Evolutionary conservation across 2,797 vertebrate species (phyloP), one percentile per base, ranked within the genome.

Genomic region (Megaceryle alcyon): DNA sequence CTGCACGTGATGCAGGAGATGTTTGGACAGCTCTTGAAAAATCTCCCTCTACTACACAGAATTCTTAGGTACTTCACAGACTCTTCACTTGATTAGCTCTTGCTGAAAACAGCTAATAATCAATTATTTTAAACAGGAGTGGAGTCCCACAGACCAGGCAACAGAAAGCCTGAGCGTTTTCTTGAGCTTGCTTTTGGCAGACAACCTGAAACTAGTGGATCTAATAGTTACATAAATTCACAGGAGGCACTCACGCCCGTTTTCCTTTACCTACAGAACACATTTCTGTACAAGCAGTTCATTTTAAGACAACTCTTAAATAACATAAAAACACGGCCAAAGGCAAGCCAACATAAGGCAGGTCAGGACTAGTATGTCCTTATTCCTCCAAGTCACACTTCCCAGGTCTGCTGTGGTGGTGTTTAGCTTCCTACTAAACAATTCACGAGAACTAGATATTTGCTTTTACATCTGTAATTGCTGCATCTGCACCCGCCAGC

Each of bases 171-270:
- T 25, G 19, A 70, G 26, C 13, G 6, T 29, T 49, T 77, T 22
- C 46, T 37, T 21, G 39, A 77, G 33, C 43, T 66, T 37, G 14
- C 48, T 90, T 80, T 21, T 43, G 35, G 69, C 65, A 77, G 39
- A 70, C 29, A 51, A 18, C 8, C 18, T 43, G 23, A 46, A 65
- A 61, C 10, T 6, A 61, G 12, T 22, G 8, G 6, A 44, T 21
- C 46, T 37, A n/a, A 18, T 1, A 3, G n/a, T 4, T 37, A 33
- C 3, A 39, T 19, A 29, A 54, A 82, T 39, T 57, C 44, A 46
- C 0, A 25, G 20, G 31, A 71, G 35, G 25, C 10, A 51, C 23
- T 68, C 1, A 0, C 8, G 26, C n/a, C 73, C 39, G 19, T 59
- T 77, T 71, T 43, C 48, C 43, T 66, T 48, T 81, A 17, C 48